These are phyloP conservation scores for Cinclus mexicanus DNA, from an alignment of 2,113 vertebrate species.

Conservation along the genomic window DNA sequence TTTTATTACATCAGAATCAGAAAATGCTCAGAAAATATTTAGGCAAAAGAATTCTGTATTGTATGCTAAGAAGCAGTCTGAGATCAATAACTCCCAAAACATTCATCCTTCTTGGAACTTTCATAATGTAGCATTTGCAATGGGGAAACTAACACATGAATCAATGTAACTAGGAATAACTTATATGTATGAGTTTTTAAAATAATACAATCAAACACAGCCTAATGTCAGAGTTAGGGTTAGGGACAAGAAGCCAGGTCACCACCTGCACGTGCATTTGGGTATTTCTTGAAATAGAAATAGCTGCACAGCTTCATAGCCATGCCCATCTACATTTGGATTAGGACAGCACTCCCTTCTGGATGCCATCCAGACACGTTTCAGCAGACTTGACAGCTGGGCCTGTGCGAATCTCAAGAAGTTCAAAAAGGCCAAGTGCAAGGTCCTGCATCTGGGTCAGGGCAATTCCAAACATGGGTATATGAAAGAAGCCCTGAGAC, in stretches of 20 bases:
- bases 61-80: neutral
- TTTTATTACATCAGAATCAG: neutral
- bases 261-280: rapidly evolving
- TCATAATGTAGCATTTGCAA: neutral
- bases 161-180: neutral
- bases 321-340: neutral
- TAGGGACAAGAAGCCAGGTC: neutral
- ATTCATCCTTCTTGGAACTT: neutral
- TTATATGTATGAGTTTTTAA: neutral
- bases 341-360: neutral
- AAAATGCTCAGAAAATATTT: neutral
- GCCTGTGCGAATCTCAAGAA: neutral
- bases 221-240: neutral
- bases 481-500: neutral
- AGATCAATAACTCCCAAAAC: neutral
- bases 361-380: rapidly evolving
- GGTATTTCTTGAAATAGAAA: neutral
- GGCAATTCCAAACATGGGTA: neutral
- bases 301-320: neutral
- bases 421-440: neutral
- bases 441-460: neutral
- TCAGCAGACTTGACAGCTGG: neutral
- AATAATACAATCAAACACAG: neutral
- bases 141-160: neutral
- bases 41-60: neutral